Conservation (phyloP, 2,888 invertebrate species). For the Heliconius aoede region DNA sequence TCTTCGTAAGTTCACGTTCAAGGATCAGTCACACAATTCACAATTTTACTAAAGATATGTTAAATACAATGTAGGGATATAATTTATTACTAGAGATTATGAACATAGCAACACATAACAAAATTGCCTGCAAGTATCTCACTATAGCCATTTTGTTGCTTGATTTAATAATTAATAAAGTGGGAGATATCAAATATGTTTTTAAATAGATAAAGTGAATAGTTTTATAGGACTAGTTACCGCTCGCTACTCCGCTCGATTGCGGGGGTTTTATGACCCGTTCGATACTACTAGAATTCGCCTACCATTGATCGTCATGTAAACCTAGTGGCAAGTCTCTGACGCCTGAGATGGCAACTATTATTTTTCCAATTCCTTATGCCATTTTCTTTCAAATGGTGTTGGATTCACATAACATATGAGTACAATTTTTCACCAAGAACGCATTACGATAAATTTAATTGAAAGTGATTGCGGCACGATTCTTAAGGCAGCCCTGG, state of each 20-base stretch:
- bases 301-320: too few relatives aligned
- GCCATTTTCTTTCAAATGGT: too few relatives aligned
- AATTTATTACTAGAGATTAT: background rate
- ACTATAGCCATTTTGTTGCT: background rate
- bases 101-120: background rate
- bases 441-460: too few relatives aligned
- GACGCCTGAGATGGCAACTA: too few relatives aligned
- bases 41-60: background rate
- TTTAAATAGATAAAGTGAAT: slow-evolving; percentile 51
- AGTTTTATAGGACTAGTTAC: slow-evolving; percentile 20
- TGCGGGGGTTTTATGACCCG: too few relatives aligned
- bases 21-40: slow-evolving; percentile 6
- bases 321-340: too few relatives aligned
- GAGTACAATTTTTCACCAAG: too few relatives aligned
- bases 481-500: too few relatives aligned
- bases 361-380: too few relatives aligned
- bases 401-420: too few relatives aligned
- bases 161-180: slow-evolving; percentile 55
- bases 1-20: slow-evolving; percentile 14
- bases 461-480: too few relatives aligned
- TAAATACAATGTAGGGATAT: background rate
- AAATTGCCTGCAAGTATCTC: background rate
- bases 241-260: background rate
- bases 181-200: slow-evolving; percentile 54
- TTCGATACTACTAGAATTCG: too few relatives aligned